Base-by-base conservation (phyloP, 2,113 vertebrate genomes). In the Hippoglossus stenolepis region DNA sequence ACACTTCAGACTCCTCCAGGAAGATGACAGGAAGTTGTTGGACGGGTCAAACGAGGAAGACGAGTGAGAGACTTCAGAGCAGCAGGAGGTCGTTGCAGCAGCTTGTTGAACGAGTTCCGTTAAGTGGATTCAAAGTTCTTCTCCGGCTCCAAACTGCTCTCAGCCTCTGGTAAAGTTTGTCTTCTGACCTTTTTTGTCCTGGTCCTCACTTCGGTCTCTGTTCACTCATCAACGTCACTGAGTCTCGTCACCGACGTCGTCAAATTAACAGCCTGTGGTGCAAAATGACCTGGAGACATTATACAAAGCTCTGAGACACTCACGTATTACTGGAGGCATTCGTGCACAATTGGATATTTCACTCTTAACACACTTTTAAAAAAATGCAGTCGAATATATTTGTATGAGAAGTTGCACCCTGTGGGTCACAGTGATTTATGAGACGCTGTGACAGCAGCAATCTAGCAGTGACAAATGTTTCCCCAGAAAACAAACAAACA, bases 31-130 rank as follows among this genome's bases (percentile, higher is more conserved):
- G 51, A 58, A 79, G 63, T 47, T 13, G 38, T 4, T 28, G 31
- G 13, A 40, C 23, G 35, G 57, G 38, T 65, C 71, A 49, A 13
- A 67, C 66, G 56, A 2, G 21, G 14, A 77, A 43, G 8, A 31
- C 28, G 28, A 6, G 28, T 31, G 28, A 6, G 5, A 31, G 28
- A 24, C 57, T n/a, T 56, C 45, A 28, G 14, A 28, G 13, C 2
- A 53, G 35, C 60, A 20, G 11, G 70, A 71, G 75, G 70, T 63
- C 49, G 49, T 53, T 85, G n/a, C 26, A 51, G 26, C n/a, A 12
- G 57, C 57, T 62, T 21, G 28, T 31, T 31, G 59, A 62, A 23
- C 51, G 43, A 58, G 24, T 17, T 21, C 12, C 13, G 24, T 20
- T 14, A 38, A 65, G 23, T 53, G 28, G 17, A 69, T 54, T 56